A percentile compares a stretch with the other conserved stretches of the same genome.
phyloP scores from a whole-genome alignment of 2,888 invertebrate genomes.

The Dolichomitus sp. region DNA sequence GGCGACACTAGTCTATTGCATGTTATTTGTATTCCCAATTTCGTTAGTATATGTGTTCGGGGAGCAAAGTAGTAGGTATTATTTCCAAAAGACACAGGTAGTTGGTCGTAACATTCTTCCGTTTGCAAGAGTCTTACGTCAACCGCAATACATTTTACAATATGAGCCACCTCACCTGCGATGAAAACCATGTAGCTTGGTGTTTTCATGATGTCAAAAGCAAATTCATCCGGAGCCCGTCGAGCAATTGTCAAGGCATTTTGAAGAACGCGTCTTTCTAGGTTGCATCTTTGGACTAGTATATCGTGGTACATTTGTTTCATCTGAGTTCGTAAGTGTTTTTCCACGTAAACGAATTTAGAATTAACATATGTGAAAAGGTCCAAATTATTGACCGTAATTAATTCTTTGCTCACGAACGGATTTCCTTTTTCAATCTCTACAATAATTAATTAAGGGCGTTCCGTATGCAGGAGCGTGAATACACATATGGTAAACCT shows the following conservation, averaged over 20 bases:
- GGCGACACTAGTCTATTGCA: no score
- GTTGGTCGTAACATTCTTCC: constrained; percentile 58
- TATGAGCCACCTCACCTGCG: constrained; percentile 62
- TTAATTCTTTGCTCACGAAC: background rate
- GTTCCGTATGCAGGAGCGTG: constrained; percentile 3
- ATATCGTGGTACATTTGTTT: background rate
- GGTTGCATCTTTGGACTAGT: background rate
- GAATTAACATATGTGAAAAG: constrained; percentile 36
- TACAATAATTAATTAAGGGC: constrained; percentile 14
- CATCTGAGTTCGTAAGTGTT: background rate
- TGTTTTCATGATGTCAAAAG: background rate
- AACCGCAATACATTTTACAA: no score
- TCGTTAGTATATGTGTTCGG: no score
- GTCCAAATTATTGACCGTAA: constrained; percentile 15
- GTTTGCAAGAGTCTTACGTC: constrained; percentile 58
- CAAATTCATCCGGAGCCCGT: background rate
- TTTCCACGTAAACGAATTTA: constrained; percentile 36
- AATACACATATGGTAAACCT: constrained; percentile 1
- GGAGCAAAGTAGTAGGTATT: no score
- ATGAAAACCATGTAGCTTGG: constrained; percentile 71
- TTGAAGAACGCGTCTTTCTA: background rate
- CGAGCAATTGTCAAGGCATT: background rate
- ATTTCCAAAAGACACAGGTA: no score
- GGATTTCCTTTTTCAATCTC: background rate
- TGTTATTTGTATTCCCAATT: no score